Evolutionary conservation across 2,113 vertebrate genomes (phyloP), one percentile per base, ranked within the genome.

Genomic region (Buteo buteo): DNA sequence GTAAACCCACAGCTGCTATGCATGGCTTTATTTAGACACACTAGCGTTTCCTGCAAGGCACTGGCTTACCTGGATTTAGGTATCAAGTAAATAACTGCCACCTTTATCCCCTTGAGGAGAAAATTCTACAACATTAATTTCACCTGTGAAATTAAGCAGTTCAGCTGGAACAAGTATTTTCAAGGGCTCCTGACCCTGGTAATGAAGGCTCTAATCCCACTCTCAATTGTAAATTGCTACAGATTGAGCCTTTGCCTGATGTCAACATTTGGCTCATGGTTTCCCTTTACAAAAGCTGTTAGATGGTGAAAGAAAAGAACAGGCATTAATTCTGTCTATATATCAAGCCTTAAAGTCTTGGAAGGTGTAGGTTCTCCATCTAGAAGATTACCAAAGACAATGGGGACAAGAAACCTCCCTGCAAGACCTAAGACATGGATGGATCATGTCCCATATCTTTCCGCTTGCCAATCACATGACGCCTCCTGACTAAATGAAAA

Each of bases 401-500:
- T 1, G 8, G 66, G 78, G 52, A 77, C 29, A 42, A 52, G 61
- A 45, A 71, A 44, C 4, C n/a, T 74, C 55, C 32, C 40, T 50
- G 40, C 19, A 62, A 50, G 44, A 86, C 44, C 19, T 7, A 16
- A 55, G 72, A 42, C 14, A 20, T 1, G 17, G 58, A 50, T 71
- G 67, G 64, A 44, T 65, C 50, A 8, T 6, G 32, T 66, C 62
- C 85, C 32, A 0, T 14, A 25, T 54, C 65, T 32, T 65, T 69
- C 77, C 85, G 59, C 69, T 87, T 72, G 57, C 84, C 57, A 69
- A 81, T 82, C 67, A 49, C 57, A 7, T 9, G 40, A 66, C 50
- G 62, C 77, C 86, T 96, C 70, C 94, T 85, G 55, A 88, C 69
- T 80, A 49, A 93, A 96, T 31, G 66, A 88, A 92, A 96, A 97